A percentile compares a stretch with the other conserved stretches of the same genome.
These are phyloP conservation scores for Aphelinus certus DNA, from an alignment of 1,140 invertebrate species.

Conservation along the genomic window DNA sequence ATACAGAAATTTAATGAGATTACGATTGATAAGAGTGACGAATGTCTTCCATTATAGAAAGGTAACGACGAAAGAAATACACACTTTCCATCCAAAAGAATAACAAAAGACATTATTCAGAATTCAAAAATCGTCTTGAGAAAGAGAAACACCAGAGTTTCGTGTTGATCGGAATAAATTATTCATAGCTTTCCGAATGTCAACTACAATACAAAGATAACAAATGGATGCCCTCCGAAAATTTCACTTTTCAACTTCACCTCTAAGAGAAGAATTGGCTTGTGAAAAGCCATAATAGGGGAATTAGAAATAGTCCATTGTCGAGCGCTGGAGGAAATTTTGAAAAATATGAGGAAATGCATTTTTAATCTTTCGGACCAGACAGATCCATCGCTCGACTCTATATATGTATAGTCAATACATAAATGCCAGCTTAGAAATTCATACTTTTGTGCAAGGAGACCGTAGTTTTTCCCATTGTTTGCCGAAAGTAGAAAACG, in stretches of 20 bases:
- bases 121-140: too few relatives aligned
- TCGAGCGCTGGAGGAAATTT: background rate
- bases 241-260: background rate
- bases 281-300: background rate
- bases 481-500: background rate
- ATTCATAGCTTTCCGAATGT: too few relatives aligned
- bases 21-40: too few relatives aligned
- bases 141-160: too few relatives aligned
- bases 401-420: background rate
- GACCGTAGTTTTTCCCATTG: background rate
- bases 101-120: too few relatives aligned
- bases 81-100: too few relatives aligned
- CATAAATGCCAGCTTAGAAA: background rate
- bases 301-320: too few relatives aligned
- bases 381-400: background rate
- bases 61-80: too few relatives aligned
- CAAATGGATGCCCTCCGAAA: background rate
- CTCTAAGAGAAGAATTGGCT: conserved; percentile 5
- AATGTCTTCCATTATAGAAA: too few relatives aligned
- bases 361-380: conserved; percentile 10
- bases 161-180: too few relatives aligned
- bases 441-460: background rate
- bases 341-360: background rate
- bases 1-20: too few relatives aligned
- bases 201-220: too few relatives aligned